Conservation (phyloP, 2,113 vertebrate species). For the Mus pahari region DNA sequence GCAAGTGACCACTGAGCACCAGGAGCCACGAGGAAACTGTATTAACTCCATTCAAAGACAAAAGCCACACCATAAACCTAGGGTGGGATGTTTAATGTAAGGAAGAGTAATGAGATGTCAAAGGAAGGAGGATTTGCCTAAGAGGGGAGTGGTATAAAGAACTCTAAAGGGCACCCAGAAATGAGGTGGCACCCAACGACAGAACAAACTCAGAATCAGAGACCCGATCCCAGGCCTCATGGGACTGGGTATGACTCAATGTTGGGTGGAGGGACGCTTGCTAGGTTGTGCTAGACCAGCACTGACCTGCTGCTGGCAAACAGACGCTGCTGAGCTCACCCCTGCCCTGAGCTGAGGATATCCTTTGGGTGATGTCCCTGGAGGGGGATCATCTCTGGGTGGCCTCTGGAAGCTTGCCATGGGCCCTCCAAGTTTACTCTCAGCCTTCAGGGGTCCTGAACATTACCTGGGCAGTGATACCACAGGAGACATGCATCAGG, state of each 20-base stretch:
- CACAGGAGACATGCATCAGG: neutral
- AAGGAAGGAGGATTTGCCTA: neutral
- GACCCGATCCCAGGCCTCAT: neutral
- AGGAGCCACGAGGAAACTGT: neutral
- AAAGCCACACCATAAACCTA: neutral
- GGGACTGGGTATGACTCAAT: neutral
- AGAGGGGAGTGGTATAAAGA: neutral
- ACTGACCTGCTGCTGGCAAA: neutral
- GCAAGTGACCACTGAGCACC: no score
- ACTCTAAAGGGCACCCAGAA: neutral
- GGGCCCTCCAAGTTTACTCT: neutral
- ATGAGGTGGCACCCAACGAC: no score
- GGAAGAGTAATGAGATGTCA: neutral
- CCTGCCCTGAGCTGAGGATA: neutral
- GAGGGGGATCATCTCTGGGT: neutral
- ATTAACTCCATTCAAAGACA: neutral
- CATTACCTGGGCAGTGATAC: neutral
- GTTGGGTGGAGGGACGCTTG: fast-evolving
- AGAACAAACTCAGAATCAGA: neutral
- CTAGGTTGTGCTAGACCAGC: neutral
- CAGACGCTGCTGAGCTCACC: neutral
- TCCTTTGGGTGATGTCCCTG: neutral
- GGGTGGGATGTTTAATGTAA: neutral
- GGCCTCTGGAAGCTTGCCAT: neutral
- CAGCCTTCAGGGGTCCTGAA: neutral